These are phyloP conservation scores for Petrolisthes manimaculis DNA, from an alignment of 2,888 invertebrate species.

Conservation along the genomic window DNA sequence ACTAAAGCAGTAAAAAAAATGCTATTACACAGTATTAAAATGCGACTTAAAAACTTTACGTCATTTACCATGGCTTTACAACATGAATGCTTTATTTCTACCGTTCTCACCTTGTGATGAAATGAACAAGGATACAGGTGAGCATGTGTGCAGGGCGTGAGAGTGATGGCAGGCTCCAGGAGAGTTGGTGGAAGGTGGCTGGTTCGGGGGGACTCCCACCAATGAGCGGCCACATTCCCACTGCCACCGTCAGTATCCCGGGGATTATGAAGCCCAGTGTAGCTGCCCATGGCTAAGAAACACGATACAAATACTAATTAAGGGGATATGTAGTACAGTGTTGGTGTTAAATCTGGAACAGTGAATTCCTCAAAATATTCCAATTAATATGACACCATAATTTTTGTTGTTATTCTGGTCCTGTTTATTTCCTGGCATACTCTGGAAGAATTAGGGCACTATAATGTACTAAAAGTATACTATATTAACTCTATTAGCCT, in stretches of 20 bases:
- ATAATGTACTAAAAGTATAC: no score
- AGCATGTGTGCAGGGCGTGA: constrained; percentile 61
- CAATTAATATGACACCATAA: no score
- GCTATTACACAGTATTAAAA: no score
- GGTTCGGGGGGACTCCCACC: constrained; percentile 61
- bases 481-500: no score
- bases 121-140: constrained; percentile 56
- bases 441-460: no score
- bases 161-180: constrained; percentile 51
- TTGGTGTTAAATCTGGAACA: neutral
- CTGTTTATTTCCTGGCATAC: no score
- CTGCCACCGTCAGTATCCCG: constrained; percentile 47
- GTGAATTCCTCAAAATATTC: neutral
- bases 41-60: no score
- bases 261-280: constrained; percentile 40
- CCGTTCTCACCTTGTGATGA: constrained; percentile 47
- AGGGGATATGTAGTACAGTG: neutral
- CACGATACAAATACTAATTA: neutral
- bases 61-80: no score
- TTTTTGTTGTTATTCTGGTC: no score
- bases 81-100: no score
- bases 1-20: no score
- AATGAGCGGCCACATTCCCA: constrained; percentile 59
- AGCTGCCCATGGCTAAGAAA: constrained; percentile 40
- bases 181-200: constrained; percentile 56